phyloP scores from a whole-genome alignment of 1,140 invertebrate genomes.

The Tetragnatha versicolor region DNA sequence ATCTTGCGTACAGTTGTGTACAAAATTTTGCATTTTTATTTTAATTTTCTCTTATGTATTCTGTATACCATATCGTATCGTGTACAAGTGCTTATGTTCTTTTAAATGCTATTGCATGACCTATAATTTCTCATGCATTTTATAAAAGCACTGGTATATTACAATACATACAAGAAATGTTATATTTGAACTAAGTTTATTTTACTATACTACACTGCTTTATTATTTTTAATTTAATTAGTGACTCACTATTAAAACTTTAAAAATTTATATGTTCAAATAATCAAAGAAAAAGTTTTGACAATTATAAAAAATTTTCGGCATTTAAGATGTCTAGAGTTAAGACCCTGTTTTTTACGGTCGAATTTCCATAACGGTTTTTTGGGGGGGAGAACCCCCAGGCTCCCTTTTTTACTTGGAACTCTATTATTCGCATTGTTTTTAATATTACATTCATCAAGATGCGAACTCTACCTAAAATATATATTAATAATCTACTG shows the following conservation, averaged over 20 bases:
- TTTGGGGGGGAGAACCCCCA: no score
- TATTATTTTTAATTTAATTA: not conserved
- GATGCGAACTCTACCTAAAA: no score
- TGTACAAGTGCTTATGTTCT: constrained; percentile 4
- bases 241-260: not conserved
- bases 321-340: no score
- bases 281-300: not conserved
- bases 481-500: no score
- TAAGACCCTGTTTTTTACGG: no score
- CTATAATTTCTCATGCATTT: constrained; percentile 34
- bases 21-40: constrained; percentile 10
- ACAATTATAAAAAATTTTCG: no score
- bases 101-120: constrained; percentile 27
- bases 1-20: not conserved
- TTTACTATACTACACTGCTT: not conserved
- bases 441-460: no score
- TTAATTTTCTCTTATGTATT: constrained; percentile 4
- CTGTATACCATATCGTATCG: not conserved
- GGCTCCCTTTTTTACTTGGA: no score
- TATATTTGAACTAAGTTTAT: not conserved
- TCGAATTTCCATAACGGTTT: no score
- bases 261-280: not conserved
- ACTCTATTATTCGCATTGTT: no score
- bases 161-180: not conserved
- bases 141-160: not conserved